These are phyloP conservation scores for Parazoanthus atlanticus DNA, from an alignment of 92 coral and sea anemone species.

Conservation along the genomic window DNA sequence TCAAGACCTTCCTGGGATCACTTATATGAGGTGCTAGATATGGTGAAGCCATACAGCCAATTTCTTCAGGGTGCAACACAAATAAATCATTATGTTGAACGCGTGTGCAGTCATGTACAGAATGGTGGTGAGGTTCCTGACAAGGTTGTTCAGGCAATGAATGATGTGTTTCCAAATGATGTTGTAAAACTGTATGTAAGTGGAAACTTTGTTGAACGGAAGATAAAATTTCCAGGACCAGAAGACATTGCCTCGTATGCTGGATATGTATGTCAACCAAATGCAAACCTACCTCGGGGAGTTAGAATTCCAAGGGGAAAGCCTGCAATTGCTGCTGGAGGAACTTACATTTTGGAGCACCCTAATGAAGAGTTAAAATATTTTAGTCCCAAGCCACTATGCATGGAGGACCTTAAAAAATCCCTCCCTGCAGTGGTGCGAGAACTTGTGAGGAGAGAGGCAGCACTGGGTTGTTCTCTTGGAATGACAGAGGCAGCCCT, in stretches of 20 bases:
- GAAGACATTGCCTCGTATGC: constrained; percentile 51
- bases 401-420: constrained; percentile 74
- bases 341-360: constrained; percentile 55
- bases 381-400: constrained; percentile 62
- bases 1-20: constrained; percentile 75
- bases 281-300: constrained; percentile 46
- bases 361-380: constrained; percentile 52
- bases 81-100: constrained; percentile 85
- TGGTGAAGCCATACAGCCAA: constrained; percentile 80
- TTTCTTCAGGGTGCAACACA: constrained; percentile 71
- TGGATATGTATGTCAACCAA: constrained; percentile 44
- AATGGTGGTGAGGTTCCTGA: constrained; percentile 54
- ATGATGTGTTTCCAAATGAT: constrained; percentile 70
- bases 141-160: constrained; percentile 57
- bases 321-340: constrained; percentile 55
- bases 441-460: constrained; percentile 89
- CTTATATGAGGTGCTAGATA: constrained; percentile 78
- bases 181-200: constrained; percentile 49
- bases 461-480: constrained; percentile 82
- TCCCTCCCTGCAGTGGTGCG: constrained; percentile 89
- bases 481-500: constrained; percentile 89
- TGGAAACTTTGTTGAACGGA: constrained; percentile 37
- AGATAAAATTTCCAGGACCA: constrained; percentile 77
- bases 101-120: constrained; percentile 60
- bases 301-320: constrained; percentile 76